Evolutionary conservation across 64 coral and sea anemone genomes (phyloP).

Genomic region (Montipora foliosa): DNA sequence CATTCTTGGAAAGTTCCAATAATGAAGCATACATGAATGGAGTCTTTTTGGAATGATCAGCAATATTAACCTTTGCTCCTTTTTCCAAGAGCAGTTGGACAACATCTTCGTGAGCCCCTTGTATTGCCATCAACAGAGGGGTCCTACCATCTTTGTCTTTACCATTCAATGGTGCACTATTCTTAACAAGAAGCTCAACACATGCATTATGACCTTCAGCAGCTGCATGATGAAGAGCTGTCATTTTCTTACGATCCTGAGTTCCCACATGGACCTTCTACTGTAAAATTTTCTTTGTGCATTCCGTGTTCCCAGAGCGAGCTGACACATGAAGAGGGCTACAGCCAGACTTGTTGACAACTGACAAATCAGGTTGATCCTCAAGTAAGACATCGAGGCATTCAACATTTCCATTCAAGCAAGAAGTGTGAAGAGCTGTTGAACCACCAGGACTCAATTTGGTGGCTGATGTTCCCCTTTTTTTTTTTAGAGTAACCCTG

Average conservation of each 20-base stretch:
- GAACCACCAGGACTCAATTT: conserved; percentile 63
- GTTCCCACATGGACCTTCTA: conserved; percentile 54
- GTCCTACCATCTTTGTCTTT: conserved; percentile 96
- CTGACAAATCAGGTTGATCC: conserved; percentile 66
- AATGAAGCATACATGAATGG: conserved; percentile 95
- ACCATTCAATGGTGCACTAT: conserved; percentile 69
- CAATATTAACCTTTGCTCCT: conserved; percentile 94
- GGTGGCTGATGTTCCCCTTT: conserved; percentile 50
- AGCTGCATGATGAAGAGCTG: conserved; percentile 79
- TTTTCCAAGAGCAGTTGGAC: conserved; percentile 80
- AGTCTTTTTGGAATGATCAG: conserved; percentile 95
- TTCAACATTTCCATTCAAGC: conserved; percentile 44
- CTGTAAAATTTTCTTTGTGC: conserved; percentile 25
- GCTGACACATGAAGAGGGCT: conserved; percentile 44
- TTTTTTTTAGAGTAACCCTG: conserved; percentile 43
- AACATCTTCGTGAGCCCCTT: conserved; percentile 86
- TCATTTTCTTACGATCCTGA: conserved; percentile 67
- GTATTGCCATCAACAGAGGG: conserved; percentile 92
- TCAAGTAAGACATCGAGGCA: conserved; percentile 59
- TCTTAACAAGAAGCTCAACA: conserved; percentile 71
- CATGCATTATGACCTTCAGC: conserved; percentile 70
- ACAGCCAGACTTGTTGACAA: conserved; percentile 48
- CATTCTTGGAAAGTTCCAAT: conserved; percentile 73
- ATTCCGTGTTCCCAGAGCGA: conserved; percentile 33
- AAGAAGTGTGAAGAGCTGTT: conserved; percentile 53